Conservation (phyloP, 1,140 invertebrate species). For the Octopus bimaculoides region DNA sequence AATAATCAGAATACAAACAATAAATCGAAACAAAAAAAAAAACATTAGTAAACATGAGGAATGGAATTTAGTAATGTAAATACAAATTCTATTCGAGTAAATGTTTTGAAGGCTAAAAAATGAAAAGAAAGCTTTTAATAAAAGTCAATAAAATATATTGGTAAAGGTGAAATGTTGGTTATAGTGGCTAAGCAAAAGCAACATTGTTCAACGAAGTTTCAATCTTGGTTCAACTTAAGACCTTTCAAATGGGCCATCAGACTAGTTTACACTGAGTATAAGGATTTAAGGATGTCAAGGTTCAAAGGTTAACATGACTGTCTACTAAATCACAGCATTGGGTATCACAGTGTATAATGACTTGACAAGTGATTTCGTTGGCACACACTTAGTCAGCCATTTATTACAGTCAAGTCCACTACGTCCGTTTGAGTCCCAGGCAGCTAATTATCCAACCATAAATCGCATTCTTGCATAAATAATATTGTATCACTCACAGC, state of each 20-base stretch:
- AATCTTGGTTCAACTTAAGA: not conserved
- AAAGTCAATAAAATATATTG: too few relatives aligned
- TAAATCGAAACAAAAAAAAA: too few relatives aligned
- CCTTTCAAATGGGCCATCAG: not conserved
- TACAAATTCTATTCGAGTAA: too few relatives aligned
- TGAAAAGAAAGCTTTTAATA: too few relatives aligned
- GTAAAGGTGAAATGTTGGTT: too few relatives aligned
- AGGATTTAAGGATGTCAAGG: not conserved
- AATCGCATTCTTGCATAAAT: conserved; percentile 8
- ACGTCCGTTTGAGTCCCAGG: not conserved
- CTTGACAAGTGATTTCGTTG: not conserved
- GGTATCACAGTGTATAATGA: not conserved
- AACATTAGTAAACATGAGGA: too few relatives aligned
- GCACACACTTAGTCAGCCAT: conserved; percentile 3
- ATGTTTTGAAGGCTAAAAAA: too few relatives aligned
- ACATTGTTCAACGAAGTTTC: not conserved
- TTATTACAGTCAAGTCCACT: conserved; percentile 1
- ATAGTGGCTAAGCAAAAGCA: too few relatives aligned
- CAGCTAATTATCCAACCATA: conserved; percentile 9
- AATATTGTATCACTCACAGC: conserved; percentile 10
- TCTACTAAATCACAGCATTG: conserved; percentile 3
- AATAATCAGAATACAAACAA: too few relatives aligned
- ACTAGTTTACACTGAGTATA: not conserved
- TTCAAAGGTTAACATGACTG: not conserved
- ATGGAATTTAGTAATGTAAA: too few relatives aligned